Base-by-base conservation (phyloP, 2,113 vertebrate genomes). In the Ciconia boyciana region DNA sequence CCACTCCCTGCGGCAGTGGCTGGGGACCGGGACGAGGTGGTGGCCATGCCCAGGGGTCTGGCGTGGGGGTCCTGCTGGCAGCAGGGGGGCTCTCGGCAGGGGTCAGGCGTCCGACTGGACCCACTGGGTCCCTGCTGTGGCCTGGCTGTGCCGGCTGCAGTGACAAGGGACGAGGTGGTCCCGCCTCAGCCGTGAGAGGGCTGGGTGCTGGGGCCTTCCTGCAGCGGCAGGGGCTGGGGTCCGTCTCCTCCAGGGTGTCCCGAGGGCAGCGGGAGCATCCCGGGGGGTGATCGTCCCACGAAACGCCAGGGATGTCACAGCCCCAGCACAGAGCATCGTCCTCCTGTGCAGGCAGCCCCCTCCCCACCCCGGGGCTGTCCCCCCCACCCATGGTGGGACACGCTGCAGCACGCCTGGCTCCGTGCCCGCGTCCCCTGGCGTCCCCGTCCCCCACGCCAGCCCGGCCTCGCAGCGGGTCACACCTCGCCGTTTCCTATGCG, bases 71-170 rank as follows among this genome's bases (percentile, higher is more conserved):
- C 79, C 57, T 3, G 1, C 21, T 19, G 43, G 48, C 55, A 31
- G 8, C 2, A 1, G 10, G 39, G 34, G 28, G 68, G 66, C 15
- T 61, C 41, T 36, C 1, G 3, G 28, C 2, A 25, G 31, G 70
- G 46, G 20, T 71, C 41, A 12, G 9, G 24, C 0, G 2, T 36
- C 5, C 3, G 2, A 8, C 34, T 28, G 54, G 17, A 34, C 31
- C 29, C 68, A 2, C 36, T 2, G 2, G 3, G 25, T 22, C 13
- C 55, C 22, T 3, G 0, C 8, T 2, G 57, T 1, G 28, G 14
- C n/a, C 66, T 11, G 61, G n/a, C 48, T 16, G 62, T 31, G 48
- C 21, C 16, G 8, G 18, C 46, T 24, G 74, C 3, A 4, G 77
- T 26, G 83, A 48, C 83, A 60, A 75, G 55, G 58, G 79, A 57